Percentiles rank a stretch among this genome's conserved stretches.
Evolutionary conservation across 2,113 vertebrate species (phyloP).

Genomic region (Lepisosteus oculatus): DNA sequence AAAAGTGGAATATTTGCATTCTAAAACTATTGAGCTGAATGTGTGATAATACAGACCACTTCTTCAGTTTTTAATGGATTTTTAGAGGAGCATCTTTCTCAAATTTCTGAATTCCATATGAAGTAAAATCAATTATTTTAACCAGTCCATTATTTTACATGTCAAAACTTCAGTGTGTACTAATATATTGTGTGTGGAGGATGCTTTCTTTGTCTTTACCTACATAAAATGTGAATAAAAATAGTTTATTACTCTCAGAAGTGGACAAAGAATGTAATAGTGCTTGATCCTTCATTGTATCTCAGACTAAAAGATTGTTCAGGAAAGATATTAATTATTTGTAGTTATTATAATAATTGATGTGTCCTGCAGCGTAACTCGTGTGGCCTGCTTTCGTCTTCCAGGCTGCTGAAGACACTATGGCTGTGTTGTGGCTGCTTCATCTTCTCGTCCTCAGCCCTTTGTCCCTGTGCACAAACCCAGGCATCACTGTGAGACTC

Average conservation of each 20-base stretch:
- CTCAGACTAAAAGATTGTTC: too few relatives aligned
- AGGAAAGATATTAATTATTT: background rate
- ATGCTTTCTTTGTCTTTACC: background rate
- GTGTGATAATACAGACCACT: too few relatives aligned
- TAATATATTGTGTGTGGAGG: too few relatives aligned
- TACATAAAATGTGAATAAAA: background rate
- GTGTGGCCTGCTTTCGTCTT: background rate
- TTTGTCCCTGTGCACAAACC: slow-evolving; percentile 29
- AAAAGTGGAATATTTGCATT: too few relatives aligned
- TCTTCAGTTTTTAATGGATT: too few relatives aligned
- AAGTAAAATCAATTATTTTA: too few relatives aligned
- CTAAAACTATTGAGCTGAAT: too few relatives aligned
- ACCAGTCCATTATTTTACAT: too few relatives aligned
- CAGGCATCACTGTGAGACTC: slow-evolving; percentile 59
- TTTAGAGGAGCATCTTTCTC: too few relatives aligned
- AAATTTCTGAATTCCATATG: too few relatives aligned
- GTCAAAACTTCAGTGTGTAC: too few relatives aligned
- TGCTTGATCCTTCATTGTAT: background rate
- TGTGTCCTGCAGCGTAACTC: background rate
- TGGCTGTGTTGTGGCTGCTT: slow-evolving; percentile 42
- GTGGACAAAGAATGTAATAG: background rate
- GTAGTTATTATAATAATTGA: background rate
- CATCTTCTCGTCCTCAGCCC: slow-evolving; percentile 40
- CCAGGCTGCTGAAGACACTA: slow-evolving; percentile 33
- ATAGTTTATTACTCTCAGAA: background rate